These are phyloP conservation scores for Heliconius ethilla DNA, from an alignment of 2,888 invertebrate genomes.

Conservation along the genomic window DNA sequence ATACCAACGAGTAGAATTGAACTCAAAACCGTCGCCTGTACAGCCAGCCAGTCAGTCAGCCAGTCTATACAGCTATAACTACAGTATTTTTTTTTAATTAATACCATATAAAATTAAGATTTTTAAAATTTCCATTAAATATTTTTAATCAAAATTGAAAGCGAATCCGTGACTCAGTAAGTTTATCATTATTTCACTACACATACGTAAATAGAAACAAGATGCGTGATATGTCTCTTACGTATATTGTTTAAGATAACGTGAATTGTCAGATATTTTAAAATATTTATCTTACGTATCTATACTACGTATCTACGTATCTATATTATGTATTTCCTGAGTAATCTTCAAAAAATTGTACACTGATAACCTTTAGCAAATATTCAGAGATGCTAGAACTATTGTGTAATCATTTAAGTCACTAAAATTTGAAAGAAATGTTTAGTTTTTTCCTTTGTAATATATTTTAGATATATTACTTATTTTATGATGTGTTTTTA, in stretches of 20 bases:
- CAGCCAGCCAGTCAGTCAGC: too few species aligned
- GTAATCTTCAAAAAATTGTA: not conserved
- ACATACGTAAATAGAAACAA: not conserved
- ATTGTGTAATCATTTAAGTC: not conserved
- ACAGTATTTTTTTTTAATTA: too few species aligned
- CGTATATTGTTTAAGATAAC: slow-evolving; percentile 4
- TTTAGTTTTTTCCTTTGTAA: not conserved
- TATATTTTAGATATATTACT: not conserved
- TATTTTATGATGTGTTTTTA: not conserved
- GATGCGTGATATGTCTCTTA: not conserved
- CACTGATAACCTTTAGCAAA: slow-evolving; percentile 21
- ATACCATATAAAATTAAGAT: too few species aligned
- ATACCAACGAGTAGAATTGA: too few species aligned
- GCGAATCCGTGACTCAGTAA: not conserved
- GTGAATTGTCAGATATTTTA: not conserved
- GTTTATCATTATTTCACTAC: not conserved
- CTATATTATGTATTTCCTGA: not conserved
- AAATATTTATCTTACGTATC: slow-evolving; percentile 2
- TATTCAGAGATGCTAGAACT: not conserved
- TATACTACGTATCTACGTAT: not conserved
- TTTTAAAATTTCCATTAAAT: not conserved
- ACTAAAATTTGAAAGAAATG: not conserved
- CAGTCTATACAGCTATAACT: too few species aligned
- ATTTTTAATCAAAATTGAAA: not conserved
- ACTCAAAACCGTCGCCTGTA: too few species aligned